Evolutionary conservation across 2,113 vertebrate genomes (phyloP).

Genomic region (Prionailurus viverrinus): DNA sequence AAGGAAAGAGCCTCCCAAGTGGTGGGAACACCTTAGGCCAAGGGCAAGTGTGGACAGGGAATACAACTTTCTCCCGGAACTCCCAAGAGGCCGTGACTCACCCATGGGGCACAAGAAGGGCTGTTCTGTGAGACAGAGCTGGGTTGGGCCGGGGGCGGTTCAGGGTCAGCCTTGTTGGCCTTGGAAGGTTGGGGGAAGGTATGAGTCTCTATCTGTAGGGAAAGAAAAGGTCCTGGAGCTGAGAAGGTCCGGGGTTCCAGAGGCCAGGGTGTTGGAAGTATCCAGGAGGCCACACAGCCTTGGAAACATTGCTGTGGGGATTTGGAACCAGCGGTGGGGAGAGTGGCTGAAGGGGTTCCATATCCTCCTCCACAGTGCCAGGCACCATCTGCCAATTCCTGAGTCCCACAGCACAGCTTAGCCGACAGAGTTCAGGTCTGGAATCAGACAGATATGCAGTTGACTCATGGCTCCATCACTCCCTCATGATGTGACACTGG

Average conservation of each 20-base stretch:
- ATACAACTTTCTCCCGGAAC: not conserved
- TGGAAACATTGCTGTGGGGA: not conserved
- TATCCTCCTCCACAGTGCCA: fast-evolving
- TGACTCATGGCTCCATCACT: not conserved
- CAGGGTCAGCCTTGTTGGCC: not conserved
- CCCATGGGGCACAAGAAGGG: not conserved
- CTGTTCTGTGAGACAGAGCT: no score
- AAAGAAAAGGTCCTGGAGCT: not conserved
- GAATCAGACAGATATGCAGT: not conserved
- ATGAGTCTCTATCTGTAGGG: no score
- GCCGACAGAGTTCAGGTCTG: no score
- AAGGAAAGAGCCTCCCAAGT: not conserved
- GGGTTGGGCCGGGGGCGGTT: no score
- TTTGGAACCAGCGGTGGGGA: not conserved
- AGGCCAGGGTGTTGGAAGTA: not conserved
- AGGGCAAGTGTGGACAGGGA: not conserved
- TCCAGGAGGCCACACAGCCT: no score
- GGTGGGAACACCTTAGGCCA: not conserved
- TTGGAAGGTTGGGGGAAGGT: not conserved
- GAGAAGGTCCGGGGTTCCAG: not conserved
- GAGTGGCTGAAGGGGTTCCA: not conserved
- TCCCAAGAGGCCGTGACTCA: no score
- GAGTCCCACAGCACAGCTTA: not conserved
- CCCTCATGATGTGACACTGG: not conserved
- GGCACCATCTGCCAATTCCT: not conserved